Base-by-base conservation (phyloP, 1,140 invertebrate species). In the Phocides pigmalion region DNA sequence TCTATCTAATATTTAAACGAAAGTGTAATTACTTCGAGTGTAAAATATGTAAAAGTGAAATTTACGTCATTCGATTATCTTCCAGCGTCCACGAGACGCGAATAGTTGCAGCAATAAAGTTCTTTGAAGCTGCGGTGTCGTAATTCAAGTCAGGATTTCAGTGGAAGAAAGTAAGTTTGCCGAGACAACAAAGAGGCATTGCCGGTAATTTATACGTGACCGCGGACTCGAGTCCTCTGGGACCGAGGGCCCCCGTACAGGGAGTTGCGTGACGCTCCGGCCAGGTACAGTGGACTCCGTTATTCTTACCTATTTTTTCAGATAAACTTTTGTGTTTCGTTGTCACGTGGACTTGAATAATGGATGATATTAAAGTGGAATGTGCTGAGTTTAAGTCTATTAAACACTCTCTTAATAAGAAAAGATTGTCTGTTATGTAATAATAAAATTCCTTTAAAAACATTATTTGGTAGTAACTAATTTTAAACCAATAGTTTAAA, bases 181-280 rank as follows among this genome's bases (percentile, higher is more conserved):
- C 47, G 47, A 49, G 49, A 63, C 61, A 63, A 63, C 61, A 63
- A 63, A 63, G 58, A 63, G 49, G 61, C 15, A 49, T 51, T 63
- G 47, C 35, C 17, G 37, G 62, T 72, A 68, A 72, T 72, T 72
- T 72, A 72, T 72, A 72, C 65, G 69, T 64, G 69, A 72, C 69
- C 62, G 62, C 65, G 49, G 65, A 62, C 64, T 32, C 44, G 22
- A 61, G 32, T 50, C 66, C 66, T 63, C 25, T 32, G 70, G 73
- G 79, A 82, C 67, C 68, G 70, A 64, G 73, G 63, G 32, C 54
- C 62, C 50, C 51, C 62, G 61, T 77, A 72, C 9, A 5, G 72
- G 75, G 79, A 79, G 66, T 76, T 70, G 68, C 70, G 73, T 72
- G 66, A 68, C 67, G 66, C 71, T 62, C 65, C 37, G 54, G 54